Evolutionary conservation across 1,140 invertebrate species (phyloP).

Genomic region (Cherax quadricarinatus): DNA sequence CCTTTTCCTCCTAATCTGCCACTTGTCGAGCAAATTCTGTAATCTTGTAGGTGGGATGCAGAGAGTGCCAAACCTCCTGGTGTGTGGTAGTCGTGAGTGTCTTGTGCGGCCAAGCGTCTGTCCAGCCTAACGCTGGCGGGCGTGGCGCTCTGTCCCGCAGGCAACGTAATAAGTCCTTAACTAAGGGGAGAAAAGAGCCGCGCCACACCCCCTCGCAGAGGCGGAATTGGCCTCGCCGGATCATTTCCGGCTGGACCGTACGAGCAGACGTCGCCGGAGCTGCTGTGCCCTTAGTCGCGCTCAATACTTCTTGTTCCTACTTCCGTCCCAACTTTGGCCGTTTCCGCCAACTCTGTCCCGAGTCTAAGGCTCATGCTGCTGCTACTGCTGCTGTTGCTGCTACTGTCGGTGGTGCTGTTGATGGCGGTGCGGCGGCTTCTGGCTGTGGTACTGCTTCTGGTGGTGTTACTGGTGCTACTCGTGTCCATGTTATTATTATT

Average conservation of each 20-base stretch:
- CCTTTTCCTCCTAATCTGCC: conserved; percentile 22
- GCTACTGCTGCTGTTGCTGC: neutral
- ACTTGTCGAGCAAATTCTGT: conserved; percentile 31
- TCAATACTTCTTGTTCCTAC: conserved; percentile 43
- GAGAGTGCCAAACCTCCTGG: neutral
- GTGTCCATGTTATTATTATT: neutral
- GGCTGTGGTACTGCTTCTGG: neutral
- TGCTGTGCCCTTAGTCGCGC: neutral
- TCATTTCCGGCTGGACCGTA: conserved; percentile 14
- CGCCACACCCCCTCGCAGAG: conserved; percentile 1
- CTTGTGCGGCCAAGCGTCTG: neutral
- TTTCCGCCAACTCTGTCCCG: conserved; percentile 34
- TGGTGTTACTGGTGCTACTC: no score
- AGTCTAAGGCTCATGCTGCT: neutral
- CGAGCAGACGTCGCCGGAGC: conserved; percentile 23
- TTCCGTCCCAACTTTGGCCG: conserved; percentile 40
- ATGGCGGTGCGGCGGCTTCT: neutral
- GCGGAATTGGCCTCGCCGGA: conserved; percentile 12
- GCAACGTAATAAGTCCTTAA: conserved; percentile 22
- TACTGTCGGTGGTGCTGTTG: neutral
- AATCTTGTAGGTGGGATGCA: neutral
- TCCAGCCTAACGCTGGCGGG: neutral
- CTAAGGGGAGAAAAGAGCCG: conserved; percentile 9
- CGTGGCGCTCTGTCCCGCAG: neutral
- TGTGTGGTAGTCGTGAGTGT: neutral